These are phyloP conservation scores for Timema podura DNA, from an alignment of 2,888 invertebrate genomes.

Conservation along the genomic window DNA sequence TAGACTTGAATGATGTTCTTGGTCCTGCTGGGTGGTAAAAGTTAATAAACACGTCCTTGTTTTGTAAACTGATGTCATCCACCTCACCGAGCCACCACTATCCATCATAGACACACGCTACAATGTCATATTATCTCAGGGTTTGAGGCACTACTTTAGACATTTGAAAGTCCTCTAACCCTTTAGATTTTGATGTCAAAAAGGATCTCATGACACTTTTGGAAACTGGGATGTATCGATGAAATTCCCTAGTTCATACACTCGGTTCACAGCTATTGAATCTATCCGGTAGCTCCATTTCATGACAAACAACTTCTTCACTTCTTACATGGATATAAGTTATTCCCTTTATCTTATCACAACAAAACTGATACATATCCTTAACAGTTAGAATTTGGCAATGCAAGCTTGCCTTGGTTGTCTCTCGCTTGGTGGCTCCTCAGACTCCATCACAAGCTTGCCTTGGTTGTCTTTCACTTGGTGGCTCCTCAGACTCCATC, in stretches of 20 bases:
- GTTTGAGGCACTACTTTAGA: not conserved
- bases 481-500: slow-evolving; percentile 7
- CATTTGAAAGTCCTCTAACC: not conserved
- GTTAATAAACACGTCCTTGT: not conserved
- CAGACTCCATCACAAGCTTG: too few relatives aligned
- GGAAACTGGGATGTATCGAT: not conserved
- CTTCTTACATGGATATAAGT: slow-evolving; percentile 4
- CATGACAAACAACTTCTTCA: slow-evolving; percentile 3
- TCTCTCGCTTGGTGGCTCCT: not conserved
- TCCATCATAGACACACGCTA: slow-evolving; percentile 3
- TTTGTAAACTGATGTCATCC: not conserved
- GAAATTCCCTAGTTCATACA: too few relatives aligned
- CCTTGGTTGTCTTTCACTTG: too few relatives aligned
- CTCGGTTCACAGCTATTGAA: too few relatives aligned
- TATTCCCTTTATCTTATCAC: slow-evolving; percentile 4
- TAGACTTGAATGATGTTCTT: not conserved
- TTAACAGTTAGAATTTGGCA: not conserved
- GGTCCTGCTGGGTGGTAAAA: not conserved
- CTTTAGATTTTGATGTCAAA: not conserved
- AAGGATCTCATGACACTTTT: not conserved
- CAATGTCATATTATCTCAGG: not conserved
- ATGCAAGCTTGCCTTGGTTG: not conserved
- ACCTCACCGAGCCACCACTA: not conserved
- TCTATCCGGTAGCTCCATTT: not conserved
- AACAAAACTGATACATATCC: slow-evolving; percentile 1